Conservation (phyloP, 2,888 invertebrate genomes). For the Gortyna flavago region DNA sequence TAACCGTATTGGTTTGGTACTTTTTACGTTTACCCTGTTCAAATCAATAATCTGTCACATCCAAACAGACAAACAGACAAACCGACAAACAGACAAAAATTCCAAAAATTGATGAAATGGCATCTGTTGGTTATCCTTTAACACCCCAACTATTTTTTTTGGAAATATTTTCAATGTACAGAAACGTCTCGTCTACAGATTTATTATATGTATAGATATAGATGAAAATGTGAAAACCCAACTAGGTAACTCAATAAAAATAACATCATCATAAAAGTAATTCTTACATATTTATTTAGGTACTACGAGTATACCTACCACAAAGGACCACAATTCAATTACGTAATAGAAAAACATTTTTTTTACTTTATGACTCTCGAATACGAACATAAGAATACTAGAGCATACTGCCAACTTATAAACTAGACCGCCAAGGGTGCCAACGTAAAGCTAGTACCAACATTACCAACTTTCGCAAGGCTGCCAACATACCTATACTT, state of each 20-base stretch:
- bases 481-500: constrained; percentile 43
- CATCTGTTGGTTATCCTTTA: no score
- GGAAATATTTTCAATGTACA: no score
- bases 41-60: no score
- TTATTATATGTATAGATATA: no score
- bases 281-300: constrained; percentile 2
- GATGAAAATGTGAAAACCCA: not conserved
- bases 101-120: no score
- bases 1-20: no score
- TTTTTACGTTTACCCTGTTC: no score
- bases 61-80: no score
- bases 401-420: constrained; percentile 23
- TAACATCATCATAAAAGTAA: not conserved
- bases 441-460: constrained; percentile 35
- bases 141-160: no score
- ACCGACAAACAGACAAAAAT: no score
- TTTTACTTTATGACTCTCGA: constrained; percentile 19
- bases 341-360: constrained; percentile 17
- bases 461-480: constrained; percentile 29
- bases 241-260: not conserved
- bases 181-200: no score
- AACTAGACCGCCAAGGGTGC: constrained; percentile 29
- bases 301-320: constrained; percentile 1
- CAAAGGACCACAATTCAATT: constrained; percentile 28
- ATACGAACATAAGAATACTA: constrained; percentile 29